phyloP scores from a whole-genome alignment of 2,888 invertebrate genomes.

The Masnerella sp. region DNA sequence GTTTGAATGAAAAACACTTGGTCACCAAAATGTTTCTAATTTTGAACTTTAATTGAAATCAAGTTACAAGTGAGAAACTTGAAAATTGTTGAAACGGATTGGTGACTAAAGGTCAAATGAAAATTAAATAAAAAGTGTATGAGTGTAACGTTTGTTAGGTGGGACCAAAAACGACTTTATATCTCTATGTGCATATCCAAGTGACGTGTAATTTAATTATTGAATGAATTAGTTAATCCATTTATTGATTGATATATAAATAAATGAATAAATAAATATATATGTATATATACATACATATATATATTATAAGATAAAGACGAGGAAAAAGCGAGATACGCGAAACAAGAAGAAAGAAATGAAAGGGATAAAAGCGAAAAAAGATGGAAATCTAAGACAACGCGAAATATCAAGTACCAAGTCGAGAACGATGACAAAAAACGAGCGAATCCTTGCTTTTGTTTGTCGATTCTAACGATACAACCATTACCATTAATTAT shows the following conservation, averaged over 20 bases:
- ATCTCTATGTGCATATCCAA: constrained; percentile 78
- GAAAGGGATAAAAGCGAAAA: constrained; percentile 62
- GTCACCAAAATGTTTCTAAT: too few species aligned
- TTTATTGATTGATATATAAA: constrained; percentile 73
- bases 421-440: constrained; percentile 72
- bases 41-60: too few species aligned
- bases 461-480: constrained; percentile 76
- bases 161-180: constrained; percentile 78
- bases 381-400: constrained; percentile 63
- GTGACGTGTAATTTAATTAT: constrained; percentile 77
- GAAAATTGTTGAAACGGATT: too few species aligned
- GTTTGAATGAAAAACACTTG: constrained; percentile 49
- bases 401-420: constrained; percentile 61
- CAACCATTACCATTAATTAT: constrained; percentile 68
- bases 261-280: too few species aligned
- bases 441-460: constrained; percentile 73
- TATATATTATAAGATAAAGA: constrained; percentile 41
- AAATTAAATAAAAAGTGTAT: constrained; percentile 66
- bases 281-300: constrained; percentile 65
- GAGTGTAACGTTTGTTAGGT: constrained; percentile 78
- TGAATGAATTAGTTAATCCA: constrained; percentile 76
- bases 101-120: background rate
- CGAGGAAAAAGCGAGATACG: constrained; percentile 44
- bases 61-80: too few species aligned
- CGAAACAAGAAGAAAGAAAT: constrained; percentile 38